Percentiles rank a stretch among this genome's conserved stretches.
phyloP scores from a whole-genome alignment of 2,797 vertebrate genomes.

The Liparis tanakae region DNA sequence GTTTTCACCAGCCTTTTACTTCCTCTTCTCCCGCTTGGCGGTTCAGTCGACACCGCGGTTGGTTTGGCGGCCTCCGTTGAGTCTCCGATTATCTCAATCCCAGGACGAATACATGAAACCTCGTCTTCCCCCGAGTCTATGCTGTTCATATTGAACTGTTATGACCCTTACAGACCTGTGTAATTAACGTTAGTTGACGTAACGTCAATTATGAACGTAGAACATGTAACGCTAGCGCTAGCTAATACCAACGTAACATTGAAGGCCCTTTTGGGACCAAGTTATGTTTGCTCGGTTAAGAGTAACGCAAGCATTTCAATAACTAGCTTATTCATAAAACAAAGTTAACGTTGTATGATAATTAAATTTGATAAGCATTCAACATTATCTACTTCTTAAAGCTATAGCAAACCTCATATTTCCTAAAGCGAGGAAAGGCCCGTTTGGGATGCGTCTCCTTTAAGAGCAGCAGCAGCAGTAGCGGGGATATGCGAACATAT shows the following conservation, averaged over 20 bases:
- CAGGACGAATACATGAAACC: neutral
- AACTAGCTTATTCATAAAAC: neutral
- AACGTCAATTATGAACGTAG: neutral
- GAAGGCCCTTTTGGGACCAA: constrained; percentile 33
- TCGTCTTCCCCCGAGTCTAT: constrained; percentile 32
- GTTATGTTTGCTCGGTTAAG: constrained; percentile 35
- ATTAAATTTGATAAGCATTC: constrained; percentile 33
- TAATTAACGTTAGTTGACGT: neutral
- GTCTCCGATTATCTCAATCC: neutral
- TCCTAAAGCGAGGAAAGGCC: constrained; percentile 20
- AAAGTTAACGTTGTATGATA: constrained; percentile 14
- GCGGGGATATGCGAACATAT: neutral
- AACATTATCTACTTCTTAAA: constrained; percentile 61
- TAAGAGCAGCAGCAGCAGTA: constrained; percentile 41
- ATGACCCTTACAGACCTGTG: neutral
- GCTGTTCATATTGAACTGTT: neutral
- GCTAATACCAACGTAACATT: neutral
- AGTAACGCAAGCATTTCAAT: constrained; percentile 1
- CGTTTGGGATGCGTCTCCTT: constrained; percentile 57
- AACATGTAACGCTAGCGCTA: neutral
- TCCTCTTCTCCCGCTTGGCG: constrained; percentile 23
- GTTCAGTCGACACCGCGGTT: constrained; percentile 51
- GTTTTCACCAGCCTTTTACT: constrained; percentile 3
- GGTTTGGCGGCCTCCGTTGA: constrained; percentile 32
- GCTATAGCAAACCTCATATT: constrained; percentile 56